phyloP scores from a whole-genome alignment of 2,113 vertebrate genomes.

The Orcinus orca region DNA sequence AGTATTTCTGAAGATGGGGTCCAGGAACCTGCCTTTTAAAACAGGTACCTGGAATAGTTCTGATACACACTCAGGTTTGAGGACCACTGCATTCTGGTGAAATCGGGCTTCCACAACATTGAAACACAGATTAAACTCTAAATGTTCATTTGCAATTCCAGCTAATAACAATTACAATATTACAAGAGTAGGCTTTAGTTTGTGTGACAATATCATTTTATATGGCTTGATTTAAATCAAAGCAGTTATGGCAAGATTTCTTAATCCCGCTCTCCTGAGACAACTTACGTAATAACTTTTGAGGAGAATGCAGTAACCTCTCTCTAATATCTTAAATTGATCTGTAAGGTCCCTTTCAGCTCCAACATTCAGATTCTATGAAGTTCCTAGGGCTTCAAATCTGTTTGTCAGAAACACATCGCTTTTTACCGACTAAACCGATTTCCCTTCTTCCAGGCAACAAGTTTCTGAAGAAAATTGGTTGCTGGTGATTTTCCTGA shows the following conservation, averaged over 20 bases:
- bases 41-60: neutral
- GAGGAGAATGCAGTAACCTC: conserved; percentile 32
- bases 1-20: neutral
- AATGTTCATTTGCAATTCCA: conserved; percentile 22
- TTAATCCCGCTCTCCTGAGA: conserved; percentile 44
- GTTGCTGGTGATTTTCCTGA: neutral
- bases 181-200: conserved; percentile 11
- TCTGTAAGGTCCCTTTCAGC: conserved; percentile 30
- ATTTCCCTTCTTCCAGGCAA: conserved; percentile 49
- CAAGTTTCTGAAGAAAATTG: neutral
- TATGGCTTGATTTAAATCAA: conserved; percentile 37
- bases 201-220: conserved; percentile 26
- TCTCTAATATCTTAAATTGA: conserved; percentile 44
- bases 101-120: neutral
- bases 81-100: conserved; percentile 4
- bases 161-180: conserved; percentile 35
- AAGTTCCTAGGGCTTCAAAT: conserved; percentile 32
- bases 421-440: neutral
- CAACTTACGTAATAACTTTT: conserved; percentile 50
- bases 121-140: conserved; percentile 31
- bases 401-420: conserved; percentile 39
- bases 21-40: conserved; percentile 30
- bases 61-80: neutral
- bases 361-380: conserved; percentile 13
- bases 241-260: conserved; percentile 46